Evolutionary conservation across 2,113 vertebrate genomes (phyloP).

Genomic region (Romanogobio albipinnatus): DNA sequence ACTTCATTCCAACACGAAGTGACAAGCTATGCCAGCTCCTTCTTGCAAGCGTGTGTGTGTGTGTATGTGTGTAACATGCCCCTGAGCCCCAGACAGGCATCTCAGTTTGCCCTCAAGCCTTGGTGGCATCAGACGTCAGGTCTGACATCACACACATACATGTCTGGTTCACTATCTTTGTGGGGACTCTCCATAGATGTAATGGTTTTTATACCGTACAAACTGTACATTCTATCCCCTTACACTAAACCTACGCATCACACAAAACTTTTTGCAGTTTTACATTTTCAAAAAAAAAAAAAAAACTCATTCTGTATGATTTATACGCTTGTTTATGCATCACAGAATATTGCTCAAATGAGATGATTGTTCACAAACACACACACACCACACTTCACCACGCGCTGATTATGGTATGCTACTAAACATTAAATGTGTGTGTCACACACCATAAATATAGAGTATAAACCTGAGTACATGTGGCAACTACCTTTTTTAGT

Average conservation of each 20-base stretch:
- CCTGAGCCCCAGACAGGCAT: constrained; percentile 51
- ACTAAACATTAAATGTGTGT: background rate
- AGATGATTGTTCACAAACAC: background rate
- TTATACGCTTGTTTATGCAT: no score
- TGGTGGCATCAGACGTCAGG: constrained; percentile 57
- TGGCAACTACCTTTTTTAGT: background rate
- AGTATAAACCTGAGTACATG: background rate
- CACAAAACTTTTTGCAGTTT: no score
- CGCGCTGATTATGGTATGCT: background rate
- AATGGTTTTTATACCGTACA: no score
- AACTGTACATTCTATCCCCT: no score
- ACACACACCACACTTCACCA: background rate
- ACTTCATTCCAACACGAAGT: constrained; percentile 63
- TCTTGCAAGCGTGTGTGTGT: constrained; percentile 41
- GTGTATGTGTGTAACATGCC: constrained; percentile 36
- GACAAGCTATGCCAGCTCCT: constrained; percentile 63
- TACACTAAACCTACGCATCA: no score
- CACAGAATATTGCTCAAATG: no score
- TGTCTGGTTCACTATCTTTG: no score
- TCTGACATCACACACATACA: constrained; percentile 45
- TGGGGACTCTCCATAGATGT: no score
- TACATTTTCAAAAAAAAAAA: no score
- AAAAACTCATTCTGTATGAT: no score
- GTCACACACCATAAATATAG: background rate
- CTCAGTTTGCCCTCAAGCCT: constrained; percentile 56